Base-by-base conservation (phyloP, 2,113 vertebrate species). In the Ploceus nigricollis region DNA sequence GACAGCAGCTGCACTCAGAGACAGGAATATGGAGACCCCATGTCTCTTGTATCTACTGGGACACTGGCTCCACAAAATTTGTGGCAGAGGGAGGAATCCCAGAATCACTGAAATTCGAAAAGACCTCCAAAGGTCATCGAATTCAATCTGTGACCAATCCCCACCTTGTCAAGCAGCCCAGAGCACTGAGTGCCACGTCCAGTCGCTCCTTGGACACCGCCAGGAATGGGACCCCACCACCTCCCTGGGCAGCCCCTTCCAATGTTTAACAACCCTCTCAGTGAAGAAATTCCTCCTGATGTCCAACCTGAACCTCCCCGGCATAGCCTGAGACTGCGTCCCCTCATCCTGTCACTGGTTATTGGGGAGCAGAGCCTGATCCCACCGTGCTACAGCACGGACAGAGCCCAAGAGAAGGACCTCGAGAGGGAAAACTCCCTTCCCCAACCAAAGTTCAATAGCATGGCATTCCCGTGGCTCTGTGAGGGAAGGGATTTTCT, bases 11-110 rank as follows among this genome's bases (percentile, higher is more conserved):
- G 63, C 58, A 76, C 33, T 35, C 58, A 48, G 39, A 77, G 58
- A 33, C 13, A 51, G 20, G 16, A 45, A 68, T 24, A 5, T 1
- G 0, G 7, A 83, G n/a, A 31, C 33, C 19, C 24, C 8, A 2
- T 0, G 5, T 73, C 65, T 61, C 93, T 28, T 28, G 3, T 39
- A 58, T 30, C 63, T 7, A 3, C n/a, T 53, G 57, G 61, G 30
- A 75, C 0, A 7, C 20, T 45, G 31, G 20, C 44, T 83, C 2
- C 1, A 17, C 27, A 51, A 47, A 73, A 42, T 19, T 40, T 5
- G 28, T 12, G 44, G 53, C 31, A 54, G 39, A 63, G 11, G n/a
- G 25, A 53, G 19, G 28, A 80, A 78, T 24, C 15, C 16, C 20
- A 11, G 13, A 17, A 70, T 28, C 19, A 40, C 8, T 54, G 40